Evolutionary conservation across 2,888 invertebrate species (phyloP).

Genomic region (Morpho deidamia): DNA sequence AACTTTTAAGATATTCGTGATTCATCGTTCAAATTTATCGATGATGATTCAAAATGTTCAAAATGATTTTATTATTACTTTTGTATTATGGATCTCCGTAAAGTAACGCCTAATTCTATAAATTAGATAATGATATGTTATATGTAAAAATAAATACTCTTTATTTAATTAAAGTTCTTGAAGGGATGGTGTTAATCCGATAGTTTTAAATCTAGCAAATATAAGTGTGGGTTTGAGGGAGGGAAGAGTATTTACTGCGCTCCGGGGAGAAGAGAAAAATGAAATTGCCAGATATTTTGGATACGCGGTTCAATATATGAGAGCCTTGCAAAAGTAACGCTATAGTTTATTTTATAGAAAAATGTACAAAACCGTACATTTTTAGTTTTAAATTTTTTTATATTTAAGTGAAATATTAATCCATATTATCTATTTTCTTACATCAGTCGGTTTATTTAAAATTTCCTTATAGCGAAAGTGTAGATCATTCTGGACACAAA

Average conservation of each 20-base stretch:
- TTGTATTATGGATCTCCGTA: too few species aligned
- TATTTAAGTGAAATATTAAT: too few species aligned
- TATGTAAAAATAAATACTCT: not conserved
- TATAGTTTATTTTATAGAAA: conserved; percentile 32
- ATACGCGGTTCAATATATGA: conserved; percentile 53
- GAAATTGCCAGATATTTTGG: conserved; percentile 75
- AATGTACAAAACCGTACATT: conserved; percentile 32
- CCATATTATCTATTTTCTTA: too few species aligned
- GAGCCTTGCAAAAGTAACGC: conserved; percentile 3
- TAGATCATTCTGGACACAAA: too few species aligned
- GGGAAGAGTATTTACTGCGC: conserved; percentile 66
- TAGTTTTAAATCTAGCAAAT: conserved; percentile 66
- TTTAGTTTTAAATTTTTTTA: not conserved
- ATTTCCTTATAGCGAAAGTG: too few species aligned
- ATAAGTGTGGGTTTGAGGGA: conserved; percentile 41
- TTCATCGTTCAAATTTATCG: too few species aligned
- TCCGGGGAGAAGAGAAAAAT: conserved; percentile 71
- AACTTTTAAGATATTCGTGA: too few species aligned
- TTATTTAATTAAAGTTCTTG: conserved; percentile 5
- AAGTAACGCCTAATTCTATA: too few species aligned
- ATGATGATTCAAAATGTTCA: too few species aligned
- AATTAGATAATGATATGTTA: too few species aligned
- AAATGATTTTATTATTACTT: too few species aligned
- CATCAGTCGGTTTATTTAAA: too few species aligned
- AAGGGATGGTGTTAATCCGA: conserved; percentile 28